A percentile compares a stretch with the other conserved stretches of the same genome.
phyloP scores from a whole-genome alignment of 37 sponge, comb jelly and placozoan genomes.

The Theonella swinhoei region DNA sequence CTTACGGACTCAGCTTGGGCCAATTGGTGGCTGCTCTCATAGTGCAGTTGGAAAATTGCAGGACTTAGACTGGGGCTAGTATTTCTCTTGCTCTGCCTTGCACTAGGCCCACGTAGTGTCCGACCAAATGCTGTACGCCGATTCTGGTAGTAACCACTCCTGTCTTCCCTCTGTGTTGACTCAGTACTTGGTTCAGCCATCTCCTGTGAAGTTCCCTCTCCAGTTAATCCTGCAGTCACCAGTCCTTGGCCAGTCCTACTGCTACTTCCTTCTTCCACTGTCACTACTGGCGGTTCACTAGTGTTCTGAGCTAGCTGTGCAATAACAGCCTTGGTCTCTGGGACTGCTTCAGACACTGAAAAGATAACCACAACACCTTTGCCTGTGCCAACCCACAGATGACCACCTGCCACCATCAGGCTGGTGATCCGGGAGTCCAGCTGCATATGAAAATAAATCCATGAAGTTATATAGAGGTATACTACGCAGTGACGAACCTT shows the following conservation, averaged over 20 bases:
- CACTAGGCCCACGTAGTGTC: conserved; percentile 11
- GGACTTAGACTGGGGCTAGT: background rate
- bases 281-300: too few relatives aligned
- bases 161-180: background rate
- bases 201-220: background rate
- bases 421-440: conserved; percentile 36
- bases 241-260: background rate
- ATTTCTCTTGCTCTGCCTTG: background rate
- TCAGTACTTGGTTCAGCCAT: background rate
- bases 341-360: conserved; percentile 22
- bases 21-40: background rate
- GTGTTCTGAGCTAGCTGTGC: conserved; percentile 2
- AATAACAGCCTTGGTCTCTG: background rate
- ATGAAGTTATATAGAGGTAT: too few relatives aligned
- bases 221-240: background rate
- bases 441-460: too few relatives aligned
- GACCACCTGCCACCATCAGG: background rate
- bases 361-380: conserved; percentile 43
- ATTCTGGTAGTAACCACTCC: background rate
- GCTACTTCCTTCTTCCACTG: too few relatives aligned
- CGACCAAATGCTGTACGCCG: conserved; percentile 41
- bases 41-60: background rate
- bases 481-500: too few relatives aligned
- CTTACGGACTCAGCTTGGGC: conserved; percentile 33
- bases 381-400: conserved; percentile 58